Percentiles rank a stretch among this genome's conserved stretches.
These are phyloP conservation scores for Semnornis frantzii DNA, from an alignment of 2,113 vertebrate species.

Conservation along the genomic window DNA sequence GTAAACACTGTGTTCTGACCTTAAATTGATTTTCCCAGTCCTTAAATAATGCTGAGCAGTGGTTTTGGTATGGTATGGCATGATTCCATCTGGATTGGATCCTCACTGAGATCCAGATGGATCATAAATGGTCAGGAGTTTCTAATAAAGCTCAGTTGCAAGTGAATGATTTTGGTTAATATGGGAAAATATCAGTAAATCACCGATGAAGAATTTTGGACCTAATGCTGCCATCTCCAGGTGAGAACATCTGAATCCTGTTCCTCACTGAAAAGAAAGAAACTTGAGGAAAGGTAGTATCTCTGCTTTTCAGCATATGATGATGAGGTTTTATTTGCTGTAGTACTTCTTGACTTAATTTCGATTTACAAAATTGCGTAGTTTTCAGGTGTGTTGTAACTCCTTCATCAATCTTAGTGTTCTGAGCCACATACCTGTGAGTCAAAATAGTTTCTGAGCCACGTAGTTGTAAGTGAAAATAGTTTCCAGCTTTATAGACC, in stretches of 20 bases:
- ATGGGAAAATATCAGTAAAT: neutral
- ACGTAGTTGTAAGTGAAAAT: neutral
- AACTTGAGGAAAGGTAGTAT: neutral
- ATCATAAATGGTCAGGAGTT: neutral
- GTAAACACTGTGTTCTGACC: neutral
- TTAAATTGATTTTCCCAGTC: neutral
- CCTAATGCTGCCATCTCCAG: neutral
- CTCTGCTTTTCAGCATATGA: slow-evolving; percentile 20
- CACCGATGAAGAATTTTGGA: neutral
- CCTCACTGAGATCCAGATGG: neutral
- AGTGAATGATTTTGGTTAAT: neutral
- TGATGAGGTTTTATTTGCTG: neutral
- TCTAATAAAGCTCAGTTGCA: neutral
- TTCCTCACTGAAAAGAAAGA: neutral
- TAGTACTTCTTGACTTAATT: neutral
- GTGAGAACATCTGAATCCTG: neutral
- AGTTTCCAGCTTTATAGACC: neutral
- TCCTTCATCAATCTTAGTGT: neutral
- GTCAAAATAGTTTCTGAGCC: neutral
- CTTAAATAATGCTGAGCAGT: neutral
- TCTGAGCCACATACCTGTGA: neutral
- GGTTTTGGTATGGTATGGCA: neutral
- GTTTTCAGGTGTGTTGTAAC: neutral
- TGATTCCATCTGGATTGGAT: neutral
- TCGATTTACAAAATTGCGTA: neutral